phyloP scores from a whole-genome alignment of 2,797 vertebrate species.

The Crenuchus spilurus region DNA sequence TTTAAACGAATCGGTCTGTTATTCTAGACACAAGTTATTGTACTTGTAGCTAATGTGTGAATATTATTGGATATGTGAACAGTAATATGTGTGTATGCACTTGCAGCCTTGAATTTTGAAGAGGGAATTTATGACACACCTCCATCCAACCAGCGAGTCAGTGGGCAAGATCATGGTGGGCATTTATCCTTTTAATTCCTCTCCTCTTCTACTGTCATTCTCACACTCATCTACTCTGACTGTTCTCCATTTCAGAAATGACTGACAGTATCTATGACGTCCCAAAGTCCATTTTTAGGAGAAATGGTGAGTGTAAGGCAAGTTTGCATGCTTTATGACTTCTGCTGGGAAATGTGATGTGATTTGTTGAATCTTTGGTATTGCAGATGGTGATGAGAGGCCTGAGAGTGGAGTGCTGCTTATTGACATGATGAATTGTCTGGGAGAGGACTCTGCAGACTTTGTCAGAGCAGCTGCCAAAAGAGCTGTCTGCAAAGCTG shows the following conservation, averaged over 20 bases:
- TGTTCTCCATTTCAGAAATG: constrained; percentile 25
- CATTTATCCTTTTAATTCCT: background rate
- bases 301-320: constrained; percentile 56
- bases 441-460: constrained; percentile 31
- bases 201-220: background rate
- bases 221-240: background rate
- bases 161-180: constrained; percentile 58
- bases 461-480: constrained; percentile 18
- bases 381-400: constrained; percentile 56
- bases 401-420: constrained; percentile 49
- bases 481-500: constrained; percentile 3
- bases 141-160: constrained; percentile 42
- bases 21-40: too few species aligned
- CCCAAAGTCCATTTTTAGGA: constrained; percentile 66
- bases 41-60: too few species aligned
- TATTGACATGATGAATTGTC: constrained; percentile 56
- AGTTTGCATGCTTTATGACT: background rate
- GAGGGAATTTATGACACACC: constrained; percentile 71
- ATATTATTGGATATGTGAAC: background rate
- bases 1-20: too few species aligned
- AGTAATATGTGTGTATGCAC: background rate
- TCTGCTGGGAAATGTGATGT: background rate
- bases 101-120: constrained; percentile 43
- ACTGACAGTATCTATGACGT: constrained; percentile 73
- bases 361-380: constrained; percentile 43